These are phyloP conservation scores for Geophilus truncorum DNA, from an alignment of 2,888 invertebrate genomes.

Conservation along the genomic window DNA sequence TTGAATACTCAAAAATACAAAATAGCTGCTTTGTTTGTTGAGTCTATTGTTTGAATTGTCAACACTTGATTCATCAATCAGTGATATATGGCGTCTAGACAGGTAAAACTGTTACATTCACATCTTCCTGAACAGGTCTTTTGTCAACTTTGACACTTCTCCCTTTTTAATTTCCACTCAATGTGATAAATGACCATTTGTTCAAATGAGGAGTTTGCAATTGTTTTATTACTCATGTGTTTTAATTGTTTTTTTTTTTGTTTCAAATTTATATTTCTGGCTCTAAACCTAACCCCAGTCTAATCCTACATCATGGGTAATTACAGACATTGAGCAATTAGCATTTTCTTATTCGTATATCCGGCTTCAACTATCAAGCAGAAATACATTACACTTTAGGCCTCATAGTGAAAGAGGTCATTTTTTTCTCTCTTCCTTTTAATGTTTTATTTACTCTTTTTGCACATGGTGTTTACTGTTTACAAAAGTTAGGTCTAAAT, in stretches of 20 bases:
- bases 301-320: background rate
- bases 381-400: background rate
- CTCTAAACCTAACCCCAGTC: background rate
- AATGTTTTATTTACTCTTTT: background rate
- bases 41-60: background rate
- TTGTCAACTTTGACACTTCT: background rate
- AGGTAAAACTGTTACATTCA: background rate
- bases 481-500: no score
- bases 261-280: background rate
- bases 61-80: background rate
- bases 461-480: background rate
- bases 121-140: background rate
- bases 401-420: background rate
- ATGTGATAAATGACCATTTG: background rate
- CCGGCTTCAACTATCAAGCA: background rate
- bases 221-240: background rate
- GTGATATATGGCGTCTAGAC: background rate
- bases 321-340: background rate
- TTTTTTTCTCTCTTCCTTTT: no score
- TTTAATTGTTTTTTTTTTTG: background rate
- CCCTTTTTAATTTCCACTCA: background rate
- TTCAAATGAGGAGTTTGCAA: background rate
- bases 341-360: background rate
- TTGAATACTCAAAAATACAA: background rate
- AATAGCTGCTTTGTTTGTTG: background rate